Conservation (phyloP, 2,113 vertebrate genomes). For the Semnopithecus entellus region DNA sequence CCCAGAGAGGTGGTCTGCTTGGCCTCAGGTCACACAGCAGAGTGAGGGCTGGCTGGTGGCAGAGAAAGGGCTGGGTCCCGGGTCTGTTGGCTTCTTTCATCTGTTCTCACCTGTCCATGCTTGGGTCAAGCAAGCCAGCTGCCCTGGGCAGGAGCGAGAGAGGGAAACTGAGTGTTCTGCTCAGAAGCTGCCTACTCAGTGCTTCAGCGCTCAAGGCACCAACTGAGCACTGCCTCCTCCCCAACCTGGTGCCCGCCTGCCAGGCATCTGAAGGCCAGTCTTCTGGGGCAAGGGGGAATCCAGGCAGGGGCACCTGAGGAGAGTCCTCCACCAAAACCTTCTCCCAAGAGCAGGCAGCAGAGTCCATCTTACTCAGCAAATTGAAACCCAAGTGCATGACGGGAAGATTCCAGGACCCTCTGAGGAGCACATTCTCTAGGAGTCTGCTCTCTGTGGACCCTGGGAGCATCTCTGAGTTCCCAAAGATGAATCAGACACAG, state of each 20-base stretch:
- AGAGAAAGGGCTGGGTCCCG: not conserved
- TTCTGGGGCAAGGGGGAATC: fast-evolving
- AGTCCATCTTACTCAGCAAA: fast-evolving
- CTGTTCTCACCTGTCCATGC: not conserved
- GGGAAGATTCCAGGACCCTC: not conserved
- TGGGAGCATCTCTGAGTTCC: not conserved
- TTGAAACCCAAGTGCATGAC: fast-evolving
- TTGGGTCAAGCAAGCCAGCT: not conserved
- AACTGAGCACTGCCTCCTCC: not conserved
- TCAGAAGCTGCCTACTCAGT: not conserved
- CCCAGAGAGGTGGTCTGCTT: not conserved
- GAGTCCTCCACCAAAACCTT: not conserved
- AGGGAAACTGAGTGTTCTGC: not conserved
- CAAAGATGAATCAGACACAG: not conserved
- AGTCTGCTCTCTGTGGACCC: not conserved
- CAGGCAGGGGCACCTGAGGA: not conserved
- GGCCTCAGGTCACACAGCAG: not conserved
- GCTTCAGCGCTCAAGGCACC: not conserved
- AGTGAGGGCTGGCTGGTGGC: not conserved
- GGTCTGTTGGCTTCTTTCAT: not conserved
- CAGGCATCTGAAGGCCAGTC: not conserved
- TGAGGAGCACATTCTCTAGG: fast-evolving
- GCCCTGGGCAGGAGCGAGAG: not conserved
- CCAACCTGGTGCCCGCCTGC: not conserved
- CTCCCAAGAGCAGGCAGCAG: not conserved